Conservation (phyloP, 2,797 vertebrate species). For the Microctenopoma steveboyesi region DNA sequence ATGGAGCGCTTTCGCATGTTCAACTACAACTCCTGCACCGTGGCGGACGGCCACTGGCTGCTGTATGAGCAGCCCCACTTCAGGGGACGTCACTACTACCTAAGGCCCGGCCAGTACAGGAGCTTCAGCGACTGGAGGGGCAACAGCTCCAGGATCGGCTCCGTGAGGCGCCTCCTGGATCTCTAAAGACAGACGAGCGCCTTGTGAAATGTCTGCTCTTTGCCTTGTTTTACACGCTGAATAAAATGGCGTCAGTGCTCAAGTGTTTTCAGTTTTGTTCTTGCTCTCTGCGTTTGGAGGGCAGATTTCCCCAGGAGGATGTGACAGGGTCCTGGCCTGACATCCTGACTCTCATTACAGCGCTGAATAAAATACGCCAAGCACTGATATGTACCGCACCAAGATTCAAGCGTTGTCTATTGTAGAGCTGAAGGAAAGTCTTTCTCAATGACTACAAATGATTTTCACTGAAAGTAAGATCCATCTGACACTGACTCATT, state of each 20-base stretch:
- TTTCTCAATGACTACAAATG: not conserved
- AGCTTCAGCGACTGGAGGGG: slow-evolving; percentile 76
- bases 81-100: slow-evolving; percentile 77
- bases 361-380: slow-evolving; percentile 73
- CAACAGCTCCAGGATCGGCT: slow-evolving; percentile 72
- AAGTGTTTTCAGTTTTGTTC: slow-evolving; percentile 64
- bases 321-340: slow-evolving; percentile 28
- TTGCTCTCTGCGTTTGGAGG: slow-evolving; percentile 65
- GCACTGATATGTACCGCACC: slow-evolving; percentile 32
- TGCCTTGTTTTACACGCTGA: slow-evolving; percentile 71
- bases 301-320: slow-evolving; percentile 34
- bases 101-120: slow-evolving; percentile 74
- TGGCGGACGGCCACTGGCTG: slow-evolving; percentile 81
- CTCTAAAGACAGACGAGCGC: slow-evolving; percentile 64
- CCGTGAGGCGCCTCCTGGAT: slow-evolving; percentile 75
- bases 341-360: slow-evolving; percentile 56
- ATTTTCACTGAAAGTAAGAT: not conserved
- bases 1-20: slow-evolving; percentile 72
- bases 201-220: slow-evolving; percentile 64
- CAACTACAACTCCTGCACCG: slow-evolving; percentile 77
- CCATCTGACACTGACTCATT: not conserved
- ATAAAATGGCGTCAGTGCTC: slow-evolving; percentile 75
- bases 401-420: slow-evolving; percentile 57
- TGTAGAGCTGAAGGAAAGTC: slow-evolving; percentile 9
- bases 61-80: slow-evolving; percentile 80